Conservation (phyloP, 2,113 vertebrate genomes). For the Dasypus novemcinctus region DNA sequence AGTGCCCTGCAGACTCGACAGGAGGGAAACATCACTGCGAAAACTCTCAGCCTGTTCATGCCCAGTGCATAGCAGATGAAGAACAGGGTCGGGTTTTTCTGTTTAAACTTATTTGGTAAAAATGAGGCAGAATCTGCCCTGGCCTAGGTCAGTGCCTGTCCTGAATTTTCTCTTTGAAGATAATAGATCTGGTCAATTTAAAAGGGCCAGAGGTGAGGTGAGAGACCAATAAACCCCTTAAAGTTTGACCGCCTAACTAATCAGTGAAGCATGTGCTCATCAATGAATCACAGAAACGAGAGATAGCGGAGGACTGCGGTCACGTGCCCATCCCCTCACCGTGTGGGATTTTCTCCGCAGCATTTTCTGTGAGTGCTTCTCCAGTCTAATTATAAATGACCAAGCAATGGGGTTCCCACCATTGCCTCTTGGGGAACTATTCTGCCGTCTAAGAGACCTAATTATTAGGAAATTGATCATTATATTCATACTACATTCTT, state of each 20-base stretch:
- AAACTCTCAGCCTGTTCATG: neutral
- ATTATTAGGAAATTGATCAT: constrained; percentile 81
- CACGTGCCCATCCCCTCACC: constrained; percentile 79
- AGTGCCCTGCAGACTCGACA: neutral
- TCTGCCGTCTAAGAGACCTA: constrained; percentile 78
- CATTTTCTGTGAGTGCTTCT: constrained; percentile 83
- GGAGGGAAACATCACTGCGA: neutral
- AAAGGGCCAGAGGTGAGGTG: constrained; percentile 86
- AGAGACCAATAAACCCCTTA: constrained; percentile 83
- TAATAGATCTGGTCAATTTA: constrained; percentile 83
- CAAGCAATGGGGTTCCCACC: constrained; percentile 84
- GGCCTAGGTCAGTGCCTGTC: constrained; percentile 52
- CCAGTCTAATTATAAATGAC: constrained; percentile 88
- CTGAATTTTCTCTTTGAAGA: constrained; percentile 71
- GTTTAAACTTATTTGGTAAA: constrained; percentile 53
- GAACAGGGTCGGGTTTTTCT: neutral
- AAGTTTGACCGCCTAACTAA: constrained; percentile 86
- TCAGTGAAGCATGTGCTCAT: constrained; percentile 87
- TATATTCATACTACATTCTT: constrained; percentile 79
- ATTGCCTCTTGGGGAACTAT: constrained; percentile 82
- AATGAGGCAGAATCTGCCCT: constrained; percentile 43
- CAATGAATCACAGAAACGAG: constrained; percentile 84
- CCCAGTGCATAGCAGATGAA: neutral
- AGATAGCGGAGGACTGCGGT: constrained; percentile 79
- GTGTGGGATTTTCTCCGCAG: constrained; percentile 79